Conservation (phyloP, 1,140 invertebrate species). For the Phymastichus coffea region DNA sequence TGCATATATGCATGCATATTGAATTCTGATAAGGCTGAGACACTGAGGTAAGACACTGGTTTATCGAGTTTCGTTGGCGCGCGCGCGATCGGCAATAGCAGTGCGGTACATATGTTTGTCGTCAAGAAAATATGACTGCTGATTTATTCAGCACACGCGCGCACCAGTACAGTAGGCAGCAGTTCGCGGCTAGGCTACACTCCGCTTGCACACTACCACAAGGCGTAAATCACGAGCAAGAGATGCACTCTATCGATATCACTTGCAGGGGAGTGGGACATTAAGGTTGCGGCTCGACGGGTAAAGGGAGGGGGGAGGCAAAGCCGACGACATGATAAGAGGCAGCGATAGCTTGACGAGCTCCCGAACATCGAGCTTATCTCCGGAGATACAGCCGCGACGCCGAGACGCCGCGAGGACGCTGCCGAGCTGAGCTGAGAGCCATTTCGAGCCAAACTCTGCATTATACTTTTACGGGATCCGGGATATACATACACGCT, state of each 20-base stretch:
- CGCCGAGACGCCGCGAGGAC: not conserved
- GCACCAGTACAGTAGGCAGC: no score
- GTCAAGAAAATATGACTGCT: not conserved
- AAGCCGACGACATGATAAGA: not conserved
- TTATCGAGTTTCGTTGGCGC: not conserved
- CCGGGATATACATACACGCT: not conserved
- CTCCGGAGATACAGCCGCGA: not conserved
- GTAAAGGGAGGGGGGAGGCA: not conserved
- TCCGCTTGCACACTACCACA: not conserved
- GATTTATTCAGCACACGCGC: no score
- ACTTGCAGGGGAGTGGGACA: no score
- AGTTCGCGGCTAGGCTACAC: not conserved
- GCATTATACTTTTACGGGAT: no score
- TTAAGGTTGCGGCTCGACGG: not conserved
- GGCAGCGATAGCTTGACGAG: conserved; percentile 6
- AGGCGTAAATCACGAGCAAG: not conserved
- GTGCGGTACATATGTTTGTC: not conserved
- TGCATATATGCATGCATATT: conserved; percentile 2
- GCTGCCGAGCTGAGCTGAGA: no score
- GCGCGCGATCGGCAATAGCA: not conserved
- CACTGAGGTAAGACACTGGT: not conserved
- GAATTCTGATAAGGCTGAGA: conserved; percentile 10
- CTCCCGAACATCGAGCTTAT: conserved; percentile 4
- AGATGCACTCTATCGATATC: not conserved
- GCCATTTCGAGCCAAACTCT: no score